These are phyloP conservation scores for Datnioides undecimradiatus DNA, from an alignment of 2,113 vertebrate species.

Conservation along the genomic window DNA sequence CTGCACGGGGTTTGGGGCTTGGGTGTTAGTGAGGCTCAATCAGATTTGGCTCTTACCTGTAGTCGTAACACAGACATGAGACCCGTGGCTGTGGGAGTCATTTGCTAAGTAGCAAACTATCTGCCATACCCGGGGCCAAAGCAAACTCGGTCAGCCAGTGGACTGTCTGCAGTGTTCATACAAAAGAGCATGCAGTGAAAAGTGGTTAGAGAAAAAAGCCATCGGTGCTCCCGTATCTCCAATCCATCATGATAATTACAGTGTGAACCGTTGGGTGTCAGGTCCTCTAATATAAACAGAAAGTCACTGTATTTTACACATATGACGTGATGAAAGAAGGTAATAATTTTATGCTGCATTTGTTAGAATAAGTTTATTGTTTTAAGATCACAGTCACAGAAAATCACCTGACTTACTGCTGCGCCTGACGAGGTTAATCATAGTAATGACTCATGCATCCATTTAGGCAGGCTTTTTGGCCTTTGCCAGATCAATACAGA, in stretches of 20 bases:
- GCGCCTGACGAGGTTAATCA: conserved; percentile 36
- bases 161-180: conserved; percentile 62
- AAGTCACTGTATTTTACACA: conserved; percentile 31
- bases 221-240: too few relatives aligned
- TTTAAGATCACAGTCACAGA: conserved; percentile 11
- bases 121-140: conserved; percentile 70
- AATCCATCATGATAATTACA: conserved; percentile 46
- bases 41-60: conserved; percentile 67
- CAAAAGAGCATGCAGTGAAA: conserved; percentile 60
- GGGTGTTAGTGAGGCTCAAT: conserved; percentile 37
- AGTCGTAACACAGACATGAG: conserved; percentile 24
- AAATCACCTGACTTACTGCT: background rate
- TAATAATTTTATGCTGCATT: conserved; percentile 9
- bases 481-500: conserved; percentile 31
- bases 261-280: conserved; percentile 58
- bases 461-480: conserved; percentile 41
- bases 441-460: conserved; percentile 40
- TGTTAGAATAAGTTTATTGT: conserved; percentile 19
- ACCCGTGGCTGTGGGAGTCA: conserved; percentile 56
- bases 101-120: conserved; percentile 79
- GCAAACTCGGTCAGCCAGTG: conserved; percentile 69
- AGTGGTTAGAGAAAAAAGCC: conserved; percentile 56
- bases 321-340: background rate
- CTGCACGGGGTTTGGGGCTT: conserved; percentile 30
- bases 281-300: conserved; percentile 30